Evolutionary conservation across 2,888 invertebrate genomes (phyloP).

Genomic region (Pandemis heparana): DNA sequence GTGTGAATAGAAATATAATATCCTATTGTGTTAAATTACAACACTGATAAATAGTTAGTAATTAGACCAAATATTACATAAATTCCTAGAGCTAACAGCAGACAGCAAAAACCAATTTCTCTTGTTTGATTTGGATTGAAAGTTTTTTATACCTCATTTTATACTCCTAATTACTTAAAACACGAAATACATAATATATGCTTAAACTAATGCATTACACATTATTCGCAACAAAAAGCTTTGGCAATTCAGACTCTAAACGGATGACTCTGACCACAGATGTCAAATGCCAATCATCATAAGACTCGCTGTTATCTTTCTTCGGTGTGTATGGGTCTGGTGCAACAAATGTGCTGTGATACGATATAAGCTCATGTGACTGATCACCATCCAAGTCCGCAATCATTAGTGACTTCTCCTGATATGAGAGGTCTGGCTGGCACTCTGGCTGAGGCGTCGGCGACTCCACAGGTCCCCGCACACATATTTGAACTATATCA

Average conservation of each 20-base stretch:
- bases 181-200: neutral
- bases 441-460: conserved; percentile 80
- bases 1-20: neutral
- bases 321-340: conserved; percentile 72
- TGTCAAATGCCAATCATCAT: conserved; percentile 86
- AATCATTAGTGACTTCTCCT: conserved; percentile 90
- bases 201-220: conserved; percentile 2
- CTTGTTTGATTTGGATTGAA: neutral
- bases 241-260: conserved; percentile 90
- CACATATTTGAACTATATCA: conserved; percentile 91
- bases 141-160: neutral
- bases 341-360: conserved; percentile 88
- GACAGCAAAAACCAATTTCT: neutral
- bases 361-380: conserved; percentile 91
- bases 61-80: neutral
- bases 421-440: conserved; percentile 91
- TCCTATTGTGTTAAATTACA: neutral
- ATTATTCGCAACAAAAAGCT: conserved; percentile 85
- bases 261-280: conserved; percentile 89
- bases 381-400: conserved; percentile 91
- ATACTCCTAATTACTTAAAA: neutral
- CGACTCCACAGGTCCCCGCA: conserved; percentile 66
- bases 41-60: neutral
- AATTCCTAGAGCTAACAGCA: neutral
- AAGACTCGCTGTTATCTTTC: conserved; percentile 60